Conservation (phyloP, 2,797 vertebrate species). For the Acanthis flammea region DNA sequence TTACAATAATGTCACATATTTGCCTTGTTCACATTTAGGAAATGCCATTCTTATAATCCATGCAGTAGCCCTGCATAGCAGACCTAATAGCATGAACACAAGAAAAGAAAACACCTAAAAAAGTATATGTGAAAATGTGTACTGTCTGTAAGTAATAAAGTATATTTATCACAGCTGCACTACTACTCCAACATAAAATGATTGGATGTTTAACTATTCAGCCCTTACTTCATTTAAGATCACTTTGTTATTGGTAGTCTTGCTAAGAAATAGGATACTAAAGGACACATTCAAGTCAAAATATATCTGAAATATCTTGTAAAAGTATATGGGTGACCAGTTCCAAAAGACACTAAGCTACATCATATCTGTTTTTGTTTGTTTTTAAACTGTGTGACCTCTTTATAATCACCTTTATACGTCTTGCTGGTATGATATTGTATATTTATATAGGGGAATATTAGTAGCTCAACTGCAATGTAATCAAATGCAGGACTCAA, state of each 20-base stretch:
- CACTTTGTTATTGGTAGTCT: not conserved
- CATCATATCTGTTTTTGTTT: not conserved
- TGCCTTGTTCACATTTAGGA: not conserved
- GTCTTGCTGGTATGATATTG: not conserved
- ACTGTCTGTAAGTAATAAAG: not conserved
- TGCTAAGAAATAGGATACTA: not conserved
- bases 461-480: constrained; percentile 25
- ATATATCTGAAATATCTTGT: not conserved
- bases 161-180: not conserved
- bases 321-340: not conserved
- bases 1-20: not conserved
- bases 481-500: constrained; percentile 57
- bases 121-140: not conserved
- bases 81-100: not conserved
- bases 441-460: constrained; percentile 42
- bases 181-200: not conserved
- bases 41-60: not conserved
- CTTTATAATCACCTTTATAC: not conserved
- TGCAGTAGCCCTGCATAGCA: not conserved
- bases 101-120: not conserved
- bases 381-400: not conserved
- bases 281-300: not conserved
- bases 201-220: not conserved
- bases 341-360: not conserved
- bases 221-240: not conserved